Percentiles rank a stretch among this genome's conserved stretches.
These are phyloP conservation scores for Diadophis punctatus DNA, from an alignment of 2,113 vertebrate species.

Conservation along the genomic window DNA sequence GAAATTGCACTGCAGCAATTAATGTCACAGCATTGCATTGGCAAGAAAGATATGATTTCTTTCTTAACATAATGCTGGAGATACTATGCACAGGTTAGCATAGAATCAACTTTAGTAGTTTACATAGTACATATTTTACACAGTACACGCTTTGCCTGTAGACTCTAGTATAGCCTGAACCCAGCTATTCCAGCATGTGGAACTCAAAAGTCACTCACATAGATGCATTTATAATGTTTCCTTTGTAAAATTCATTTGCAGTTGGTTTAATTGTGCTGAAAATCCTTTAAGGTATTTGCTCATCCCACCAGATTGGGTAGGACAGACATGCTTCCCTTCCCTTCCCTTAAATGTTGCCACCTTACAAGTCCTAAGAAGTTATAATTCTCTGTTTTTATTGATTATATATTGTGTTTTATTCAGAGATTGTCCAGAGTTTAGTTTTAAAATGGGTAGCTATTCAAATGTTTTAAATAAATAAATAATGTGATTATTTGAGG, in stretches of 20 bases:
- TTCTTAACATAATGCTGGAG: not conserved
- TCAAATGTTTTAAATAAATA: not conserved
- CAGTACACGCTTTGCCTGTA: not conserved
- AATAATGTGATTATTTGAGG: conserved; percentile 9
- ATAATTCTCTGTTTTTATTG: not conserved
- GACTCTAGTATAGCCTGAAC: not conserved
- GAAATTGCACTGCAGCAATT: not conserved
- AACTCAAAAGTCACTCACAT: not conserved
- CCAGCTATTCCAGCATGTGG: not conserved
- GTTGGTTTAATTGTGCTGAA: not conserved
- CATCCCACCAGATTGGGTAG: not conserved
- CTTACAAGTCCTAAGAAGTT: not conserved
- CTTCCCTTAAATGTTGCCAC: not conserved
- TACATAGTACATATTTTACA: not conserved
- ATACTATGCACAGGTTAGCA: not conserved
- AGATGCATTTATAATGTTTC: not conserved
- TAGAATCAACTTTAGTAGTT: not conserved
- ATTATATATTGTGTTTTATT: not conserved
- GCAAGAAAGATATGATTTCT: not conserved
- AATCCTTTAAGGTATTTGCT: not conserved
- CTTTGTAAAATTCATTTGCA: not conserved
- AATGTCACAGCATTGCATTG: not conserved
- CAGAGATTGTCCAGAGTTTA: not conserved
- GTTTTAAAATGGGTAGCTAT: not conserved
- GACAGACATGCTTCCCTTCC: not conserved